Percentiles rank a stretch among this genome's conserved stretches.
Conservation (phyloP, 2,888 invertebrate genomes). For the Clanis bilineata region DNA sequence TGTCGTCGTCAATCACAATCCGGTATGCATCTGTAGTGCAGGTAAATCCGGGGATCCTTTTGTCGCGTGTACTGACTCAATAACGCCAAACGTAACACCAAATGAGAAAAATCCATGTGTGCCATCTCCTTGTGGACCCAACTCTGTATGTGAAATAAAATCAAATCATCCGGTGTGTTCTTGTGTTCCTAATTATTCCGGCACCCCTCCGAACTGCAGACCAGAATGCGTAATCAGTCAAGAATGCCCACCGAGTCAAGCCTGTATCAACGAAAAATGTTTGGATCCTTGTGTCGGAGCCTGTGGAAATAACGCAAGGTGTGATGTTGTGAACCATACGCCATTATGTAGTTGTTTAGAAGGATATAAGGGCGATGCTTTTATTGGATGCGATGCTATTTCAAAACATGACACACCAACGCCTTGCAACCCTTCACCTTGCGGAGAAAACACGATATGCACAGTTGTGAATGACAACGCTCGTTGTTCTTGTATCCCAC, state of each 20-base stretch:
- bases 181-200: conserved; percentile 89
- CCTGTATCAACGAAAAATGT: conserved; percentile 92
- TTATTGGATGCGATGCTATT: conserved; percentile 87
- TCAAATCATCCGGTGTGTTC: conserved; percentile 90
- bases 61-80: conserved; percentile 82
- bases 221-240: conserved; percentile 92
- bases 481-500: conserved; percentile 92
- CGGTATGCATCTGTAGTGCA: conserved; percentile 90
- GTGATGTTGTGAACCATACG: conserved; percentile 89
- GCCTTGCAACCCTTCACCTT: conserved; percentile 90
- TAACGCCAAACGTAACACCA: conserved; percentile 57
- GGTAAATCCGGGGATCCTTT: conserved; percentile 92
- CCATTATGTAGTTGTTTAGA: conserved; percentile 90
- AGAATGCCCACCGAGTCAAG: conserved; percentile 89
- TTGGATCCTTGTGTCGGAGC: conserved; percentile 89
- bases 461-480: conserved; percentile 85
- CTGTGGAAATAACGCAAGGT: conserved; percentile 91
- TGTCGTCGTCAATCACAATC: conserved; percentile 91
- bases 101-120: conserved; percentile 82
- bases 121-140: conserved; percentile 89
- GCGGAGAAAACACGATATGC: conserved; percentile 93
- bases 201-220: conserved; percentile 90
- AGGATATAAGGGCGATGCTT: conserved; percentile 92
- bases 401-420: conserved; percentile 68
- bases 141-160: conserved; percentile 92